These are phyloP conservation scores for Poeciliopsis infans DNA, from an alignment of 2,797 vertebrate genomes.

Conservation along the genomic window DNA sequence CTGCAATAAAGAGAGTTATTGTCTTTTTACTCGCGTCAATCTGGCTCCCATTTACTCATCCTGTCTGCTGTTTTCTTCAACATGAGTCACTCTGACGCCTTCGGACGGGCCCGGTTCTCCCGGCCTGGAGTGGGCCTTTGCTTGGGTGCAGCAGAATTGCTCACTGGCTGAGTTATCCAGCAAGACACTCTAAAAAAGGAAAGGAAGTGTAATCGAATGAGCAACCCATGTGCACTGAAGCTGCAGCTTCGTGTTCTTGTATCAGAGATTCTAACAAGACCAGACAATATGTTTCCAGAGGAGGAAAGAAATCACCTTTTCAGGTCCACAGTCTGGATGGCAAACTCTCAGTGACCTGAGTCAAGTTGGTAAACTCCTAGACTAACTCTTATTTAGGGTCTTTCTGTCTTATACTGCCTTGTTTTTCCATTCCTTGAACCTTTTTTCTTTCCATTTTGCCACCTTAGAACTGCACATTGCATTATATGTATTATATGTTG, in stretches of 20 bases:
- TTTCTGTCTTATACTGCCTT: conserved; percentile 21
- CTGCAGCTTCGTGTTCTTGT: conserved; percentile 49
- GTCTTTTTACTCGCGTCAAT: conserved; percentile 22
- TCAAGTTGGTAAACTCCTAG: conserved; percentile 44
- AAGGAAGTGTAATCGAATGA: conserved; percentile 62
- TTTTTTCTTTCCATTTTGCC: neutral
- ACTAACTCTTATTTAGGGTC: conserved; percentile 30
- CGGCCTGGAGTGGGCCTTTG: conserved; percentile 54
- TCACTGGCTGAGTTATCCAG: conserved; percentile 70
- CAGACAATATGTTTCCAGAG: conserved; percentile 66
- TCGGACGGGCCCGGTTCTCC: conserved; percentile 33
- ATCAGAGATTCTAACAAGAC: conserved; percentile 73
- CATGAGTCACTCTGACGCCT: conserved; percentile 48
- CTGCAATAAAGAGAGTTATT: conserved; percentile 38
- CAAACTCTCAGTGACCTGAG: conserved; percentile 64
- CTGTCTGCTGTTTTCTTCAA: conserved; percentile 27
- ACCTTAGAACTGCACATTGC: neutral
- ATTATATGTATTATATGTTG: neutral
- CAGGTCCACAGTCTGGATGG: conserved; percentile 49
- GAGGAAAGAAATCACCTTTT: conserved; percentile 54
- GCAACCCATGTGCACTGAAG: conserved; percentile 60
- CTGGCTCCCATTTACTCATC: conserved; percentile 7
- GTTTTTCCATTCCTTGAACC: neutral
- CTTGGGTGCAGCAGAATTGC: conserved; percentile 55
- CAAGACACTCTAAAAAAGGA: conserved; percentile 65